These are phyloP conservation scores for Zoanthus sansibaricus DNA, from an alignment of 92 coral and sea anemone genomes.

Conservation along the genomic window DNA sequence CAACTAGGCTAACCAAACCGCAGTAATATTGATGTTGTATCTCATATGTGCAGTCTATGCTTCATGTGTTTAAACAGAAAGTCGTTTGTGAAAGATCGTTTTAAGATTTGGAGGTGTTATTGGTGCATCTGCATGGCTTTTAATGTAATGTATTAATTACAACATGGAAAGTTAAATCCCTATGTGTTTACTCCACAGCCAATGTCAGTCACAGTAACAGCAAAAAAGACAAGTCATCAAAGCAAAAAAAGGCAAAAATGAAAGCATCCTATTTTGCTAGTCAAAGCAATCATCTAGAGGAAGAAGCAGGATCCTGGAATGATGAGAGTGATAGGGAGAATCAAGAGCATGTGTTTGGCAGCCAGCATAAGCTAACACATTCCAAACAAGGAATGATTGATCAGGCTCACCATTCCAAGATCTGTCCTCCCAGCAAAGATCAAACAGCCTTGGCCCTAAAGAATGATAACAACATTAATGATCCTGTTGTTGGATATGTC, in stretches of 20 bases:
- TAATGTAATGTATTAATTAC: too few relatives aligned
- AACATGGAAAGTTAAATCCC: too few relatives aligned
- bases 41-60: too few relatives aligned
- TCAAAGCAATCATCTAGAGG: slow-evolving; percentile 21
- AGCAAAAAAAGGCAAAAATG: slow-evolving; percentile 53
- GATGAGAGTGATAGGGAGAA: slow-evolving; percentile 31
- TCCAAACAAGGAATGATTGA: neutral
- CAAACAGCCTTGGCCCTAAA: neutral
- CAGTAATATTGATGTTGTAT: too few relatives aligned
- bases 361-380: slow-evolving; percentile 25
- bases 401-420: neutral
- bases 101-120: too few relatives aligned
- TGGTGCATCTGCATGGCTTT: too few relatives aligned
- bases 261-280: slow-evolving; percentile 66
- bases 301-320: slow-evolving; percentile 66
- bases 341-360: slow-evolving; percentile 9
- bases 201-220: slow-evolving; percentile 8
- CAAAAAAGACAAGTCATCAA: slow-evolving; percentile 40
- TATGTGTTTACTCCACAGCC: neutral
- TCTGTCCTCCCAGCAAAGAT: neutral
- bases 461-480: slow-evolving; percentile 3
- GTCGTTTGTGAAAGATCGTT: too few relatives aligned
- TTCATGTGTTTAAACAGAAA: too few relatives aligned
- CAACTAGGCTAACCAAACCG: too few relatives aligned
- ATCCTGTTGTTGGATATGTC: neutral